Conservation (phyloP, 2,113 vertebrate genomes). For the Anoplopoma fimbria region DNA sequence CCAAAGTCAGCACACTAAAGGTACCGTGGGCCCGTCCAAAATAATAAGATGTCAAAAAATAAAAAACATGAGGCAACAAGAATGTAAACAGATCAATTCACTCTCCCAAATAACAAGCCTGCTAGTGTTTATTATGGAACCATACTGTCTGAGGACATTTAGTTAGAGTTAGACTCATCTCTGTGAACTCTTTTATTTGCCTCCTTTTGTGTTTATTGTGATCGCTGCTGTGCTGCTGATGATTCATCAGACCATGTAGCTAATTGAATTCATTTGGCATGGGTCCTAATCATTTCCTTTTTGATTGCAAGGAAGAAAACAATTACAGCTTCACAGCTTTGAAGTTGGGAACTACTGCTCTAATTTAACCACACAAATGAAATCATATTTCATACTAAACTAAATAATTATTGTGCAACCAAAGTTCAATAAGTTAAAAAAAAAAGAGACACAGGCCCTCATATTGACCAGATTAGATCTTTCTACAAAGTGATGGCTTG, state of each 20-base stretch:
- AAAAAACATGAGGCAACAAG: not conserved
- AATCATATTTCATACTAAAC: constrained; percentile 4
- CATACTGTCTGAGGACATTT: not conserved
- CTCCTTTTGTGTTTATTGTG: not conserved
- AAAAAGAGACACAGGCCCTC: not conserved
- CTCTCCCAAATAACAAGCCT: constrained; percentile 5
- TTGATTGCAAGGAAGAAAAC: constrained; percentile 29
- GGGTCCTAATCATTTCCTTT: not conserved
- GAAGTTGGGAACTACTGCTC: not conserved
- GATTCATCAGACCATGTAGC: constrained; percentile 3
- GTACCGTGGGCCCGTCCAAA: not conserved
- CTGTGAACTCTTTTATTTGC: not conserved
- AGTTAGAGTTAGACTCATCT: constrained; percentile 11
- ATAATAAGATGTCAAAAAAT: constrained; percentile 25
- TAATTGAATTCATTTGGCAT: constrained; percentile 8
- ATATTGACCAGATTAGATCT: constrained; percentile 11
- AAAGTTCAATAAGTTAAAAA: constrained; percentile 7
- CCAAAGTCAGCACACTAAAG: constrained; percentile 20
- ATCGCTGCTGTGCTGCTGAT: not conserved
- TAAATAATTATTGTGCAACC: not conserved
- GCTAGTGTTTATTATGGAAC: constrained; percentile 1
- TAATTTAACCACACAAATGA: not conserved
- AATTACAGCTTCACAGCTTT: not conserved
- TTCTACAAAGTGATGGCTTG: not conserved
- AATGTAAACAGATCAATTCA: constrained; percentile 32